Conservation (phyloP, 2,888 invertebrate genomes). For the Tachystola acroxantha region DNA sequence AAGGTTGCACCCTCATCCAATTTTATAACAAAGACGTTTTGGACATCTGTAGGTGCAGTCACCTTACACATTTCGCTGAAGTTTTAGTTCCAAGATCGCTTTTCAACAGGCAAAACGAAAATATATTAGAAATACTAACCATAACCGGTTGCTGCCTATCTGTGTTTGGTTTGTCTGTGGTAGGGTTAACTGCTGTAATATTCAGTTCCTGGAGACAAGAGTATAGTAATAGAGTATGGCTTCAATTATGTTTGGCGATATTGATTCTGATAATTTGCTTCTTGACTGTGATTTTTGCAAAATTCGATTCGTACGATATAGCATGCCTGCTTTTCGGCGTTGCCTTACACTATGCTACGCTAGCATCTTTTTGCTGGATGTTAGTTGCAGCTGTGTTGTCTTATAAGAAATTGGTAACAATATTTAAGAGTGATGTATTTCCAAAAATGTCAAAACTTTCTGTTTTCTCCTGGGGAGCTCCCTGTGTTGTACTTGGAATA, state of each 20-base stretch:
- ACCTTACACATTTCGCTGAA: slow-evolving; percentile 80
- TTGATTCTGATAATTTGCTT: slow-evolving; percentile 60
- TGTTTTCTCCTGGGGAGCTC: slow-evolving; percentile 81
- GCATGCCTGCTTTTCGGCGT: slow-evolving; percentile 79
- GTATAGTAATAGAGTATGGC: slow-evolving; percentile 78
- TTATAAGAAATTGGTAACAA: slow-evolving; percentile 81
- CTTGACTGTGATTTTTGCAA: slow-evolving; percentile 45
- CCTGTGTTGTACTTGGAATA: slow-evolving; percentile 70
- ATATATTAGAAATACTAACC: slow-evolving; percentile 59
- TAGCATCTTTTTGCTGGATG: slow-evolving; percentile 86
- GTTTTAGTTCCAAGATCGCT: slow-evolving; percentile 56
- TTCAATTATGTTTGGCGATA: slow-evolving; percentile 76
- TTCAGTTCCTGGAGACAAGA: slow-evolving; percentile 80
- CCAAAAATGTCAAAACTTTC: slow-evolving; percentile 80
- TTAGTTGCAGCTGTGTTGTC: slow-evolving; percentile 83
- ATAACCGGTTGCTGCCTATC: slow-evolving; percentile 71
- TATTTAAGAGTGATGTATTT: slow-evolving; percentile 79
- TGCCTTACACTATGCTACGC: slow-evolving; percentile 80
- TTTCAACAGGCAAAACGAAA: slow-evolving; percentile 52
- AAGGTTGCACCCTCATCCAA: slow-evolving; percentile 67
- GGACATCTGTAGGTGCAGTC: slow-evolving; percentile 73
- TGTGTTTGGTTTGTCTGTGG: slow-evolving; percentile 65
- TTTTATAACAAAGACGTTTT: slow-evolving; percentile 37
- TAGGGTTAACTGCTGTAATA: slow-evolving; percentile 70
- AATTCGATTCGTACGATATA: slow-evolving; percentile 46